Evolutionary conservation across 2,113 vertebrate species (phyloP).

Genomic region (Perognathus longimembris): DNA sequence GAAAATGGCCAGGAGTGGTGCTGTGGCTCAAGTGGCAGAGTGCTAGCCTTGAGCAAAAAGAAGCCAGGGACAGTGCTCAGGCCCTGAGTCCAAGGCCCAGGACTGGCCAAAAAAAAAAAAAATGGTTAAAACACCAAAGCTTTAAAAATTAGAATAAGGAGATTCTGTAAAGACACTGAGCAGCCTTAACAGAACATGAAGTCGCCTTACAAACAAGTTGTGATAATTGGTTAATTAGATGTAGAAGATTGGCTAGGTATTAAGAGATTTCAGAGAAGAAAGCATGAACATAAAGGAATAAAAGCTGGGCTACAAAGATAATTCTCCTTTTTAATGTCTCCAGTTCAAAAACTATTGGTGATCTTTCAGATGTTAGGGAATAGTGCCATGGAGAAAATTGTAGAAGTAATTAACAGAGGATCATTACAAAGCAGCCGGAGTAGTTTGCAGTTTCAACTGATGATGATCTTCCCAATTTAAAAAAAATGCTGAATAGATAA

Average conservation of each 20-base stretch:
- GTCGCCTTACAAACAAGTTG: conserved; percentile 58
- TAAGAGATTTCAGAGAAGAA: conserved; percentile 68
- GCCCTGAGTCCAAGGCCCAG: too few species aligned
- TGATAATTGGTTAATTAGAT: conserved; percentile 74
- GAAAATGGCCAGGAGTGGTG: too few species aligned
- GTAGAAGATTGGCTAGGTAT: conserved; percentile 42
- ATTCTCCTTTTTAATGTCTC: conserved; percentile 37
- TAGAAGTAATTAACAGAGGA: conserved; percentile 71
- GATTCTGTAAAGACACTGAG: background rate
- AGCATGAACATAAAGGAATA: conserved; percentile 44
- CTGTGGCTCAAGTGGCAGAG: too few species aligned
- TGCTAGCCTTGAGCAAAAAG: too few species aligned
- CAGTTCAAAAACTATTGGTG: conserved; percentile 30
- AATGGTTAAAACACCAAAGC: background rate
- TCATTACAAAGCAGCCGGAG: conserved; percentile 17
- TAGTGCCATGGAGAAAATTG: conserved; percentile 48
- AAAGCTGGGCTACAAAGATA: conserved; percentile 43
- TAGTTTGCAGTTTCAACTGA: conserved; percentile 66
- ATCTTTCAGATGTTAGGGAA: conserved; percentile 58
- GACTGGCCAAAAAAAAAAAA: too few species aligned
- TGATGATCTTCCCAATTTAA: conserved; percentile 55
- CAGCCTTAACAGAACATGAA: conserved; percentile 7
- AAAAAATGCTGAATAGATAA: conserved; percentile 64
- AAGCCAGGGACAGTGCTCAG: too few species aligned
- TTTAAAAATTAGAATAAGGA: conserved; percentile 16